Base-by-base conservation (phyloP, 2,113 vertebrate species). In the Triplophysa dalaica region DNA sequence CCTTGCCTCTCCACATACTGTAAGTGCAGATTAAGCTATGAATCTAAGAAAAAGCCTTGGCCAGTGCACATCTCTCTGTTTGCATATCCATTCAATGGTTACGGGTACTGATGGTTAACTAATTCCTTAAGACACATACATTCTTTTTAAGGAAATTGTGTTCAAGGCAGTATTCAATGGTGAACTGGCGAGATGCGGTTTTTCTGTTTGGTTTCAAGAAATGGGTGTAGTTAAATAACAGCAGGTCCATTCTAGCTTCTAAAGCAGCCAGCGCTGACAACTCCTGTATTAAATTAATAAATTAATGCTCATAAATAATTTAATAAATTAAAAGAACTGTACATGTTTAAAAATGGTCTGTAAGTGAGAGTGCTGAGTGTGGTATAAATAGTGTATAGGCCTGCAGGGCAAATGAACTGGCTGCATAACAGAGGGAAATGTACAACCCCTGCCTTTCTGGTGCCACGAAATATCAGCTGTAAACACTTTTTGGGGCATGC, bases 81-180 rank as follows among this genome's bases (percentile, higher is more conserved):
- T 70, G 75, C 72, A 77, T 75, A 78, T 77, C 76, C 73, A 48
- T 45, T 77, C 77, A 3, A 66, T 43, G 21, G 29, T 83, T 74
- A 83, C 87, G 88, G 84, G 85, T 84, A 78, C 81, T 10, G 43
- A 86, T 83, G 82, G 85, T 78, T 82, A 68, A 70, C 24, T 26
- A 77, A 87, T 79, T 82, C 84, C 87, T 78, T 84, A 85, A 82
- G 84, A 86, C 85, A 84, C 88, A 89, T 89, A 90, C 88, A 90
- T 91, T 92, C 89, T 90, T 78, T 78, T 91, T 91, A 91, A 93
- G 89, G 90, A 91, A 90, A 92, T 77, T 87, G 90, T 89, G 90
- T 90, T 90, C 88, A 90, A 92, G 90, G 91, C 92, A 92, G 90
- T 87, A 82, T 80, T 81, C 83, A 85, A 92, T 85, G 86, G 78